Percentiles rank a stretch among this genome's conserved stretches.
Conservation (phyloP, 2,113 vertebrate genomes). For the Bostrychus sinensis region DNA sequence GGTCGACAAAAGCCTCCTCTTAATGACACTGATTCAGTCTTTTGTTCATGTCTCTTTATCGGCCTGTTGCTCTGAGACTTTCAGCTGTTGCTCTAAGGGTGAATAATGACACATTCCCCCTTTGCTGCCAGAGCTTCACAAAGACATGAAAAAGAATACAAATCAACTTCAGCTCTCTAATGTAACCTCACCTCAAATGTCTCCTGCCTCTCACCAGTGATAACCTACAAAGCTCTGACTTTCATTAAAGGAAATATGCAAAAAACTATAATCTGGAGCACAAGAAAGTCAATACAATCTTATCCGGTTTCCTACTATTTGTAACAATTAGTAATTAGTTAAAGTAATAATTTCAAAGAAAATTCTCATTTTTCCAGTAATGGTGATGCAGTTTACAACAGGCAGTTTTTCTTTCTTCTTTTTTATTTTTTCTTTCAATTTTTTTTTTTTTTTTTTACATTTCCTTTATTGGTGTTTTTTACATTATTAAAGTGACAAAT, state of each 20-base stretch:
- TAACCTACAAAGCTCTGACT: background rate
- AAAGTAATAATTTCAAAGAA: too few species aligned
- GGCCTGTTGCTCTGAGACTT: too few species aligned
- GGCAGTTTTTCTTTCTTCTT: too few species aligned
- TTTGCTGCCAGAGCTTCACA: conserved; percentile 7
- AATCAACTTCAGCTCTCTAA: conserved; percentile 3
- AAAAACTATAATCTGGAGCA: background rate
- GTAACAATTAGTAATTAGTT: too few species aligned
- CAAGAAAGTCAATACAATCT: background rate
- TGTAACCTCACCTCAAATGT: background rate
- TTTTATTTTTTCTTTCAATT: too few species aligned
- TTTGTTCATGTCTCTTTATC: conserved; percentile 12
- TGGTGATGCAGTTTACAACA: too few species aligned
- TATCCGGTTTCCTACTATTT: too few species aligned
- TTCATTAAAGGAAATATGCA: background rate
- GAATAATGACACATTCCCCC: conserved; percentile 25
- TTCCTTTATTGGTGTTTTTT: too few species aligned
- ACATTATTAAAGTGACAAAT: too few species aligned
- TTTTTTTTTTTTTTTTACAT: too few species aligned
- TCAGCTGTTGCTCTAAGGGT: conserved; percentile 23
- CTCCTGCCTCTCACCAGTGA: background rate
- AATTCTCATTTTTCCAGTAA: too few species aligned
- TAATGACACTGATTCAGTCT: conserved; percentile 15
- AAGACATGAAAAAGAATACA: conserved; percentile 15
- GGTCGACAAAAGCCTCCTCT: background rate